Base-by-base conservation (phyloP, 2,797 vertebrate species). In the Lerista edwardsae region DNA sequence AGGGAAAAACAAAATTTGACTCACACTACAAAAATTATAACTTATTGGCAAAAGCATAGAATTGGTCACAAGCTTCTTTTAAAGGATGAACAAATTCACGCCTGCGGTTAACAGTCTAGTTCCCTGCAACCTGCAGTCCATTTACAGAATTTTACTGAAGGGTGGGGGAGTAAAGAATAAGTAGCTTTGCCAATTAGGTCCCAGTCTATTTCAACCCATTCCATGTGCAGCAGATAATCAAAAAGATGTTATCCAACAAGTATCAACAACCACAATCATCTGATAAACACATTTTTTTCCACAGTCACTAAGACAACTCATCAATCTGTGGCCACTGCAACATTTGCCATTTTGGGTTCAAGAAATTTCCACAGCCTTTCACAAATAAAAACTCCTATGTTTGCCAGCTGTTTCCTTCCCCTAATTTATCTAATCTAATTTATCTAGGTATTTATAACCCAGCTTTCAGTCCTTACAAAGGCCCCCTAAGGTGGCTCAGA, bases 1-100 rank as follows among this genome's bases (percentile, higher is more conserved):
- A 19, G 44, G 1, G 9, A 85, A 76, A 64, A 74, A 72, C 1
- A 69, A 71, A 34, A 25, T 41, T 36, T 17, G 41, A 87, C 27
- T 10, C 29, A 71, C 23, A 80, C 88, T 36, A 68, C 31, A 86
- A 84, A 73, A 69, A 41, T 59, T 57, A 78, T 36, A 12, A 17
- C 34, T 80, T 31, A 36, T 71, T 71, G 39, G 71, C 51, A 39
- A 41, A 55, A 76, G 15, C 7, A 41, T 25, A 69, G 36, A 76
- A 44, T 15, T 15, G 10, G 23, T 36, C 59, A 57, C n/a, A 34
- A 57, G 73, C 51, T 36, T 75, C n/a, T 27, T 17, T 9, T 21
- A 75, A 8, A 27, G 17, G 12, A 29, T 85, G 44, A 61, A 5
- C 14, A 79, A 73, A 72, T 31, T 74, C 25, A 19, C 31, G 69